Conservation (phyloP, 2,113 vertebrate genomes). For the Stictonetta naevosa region DNA sequence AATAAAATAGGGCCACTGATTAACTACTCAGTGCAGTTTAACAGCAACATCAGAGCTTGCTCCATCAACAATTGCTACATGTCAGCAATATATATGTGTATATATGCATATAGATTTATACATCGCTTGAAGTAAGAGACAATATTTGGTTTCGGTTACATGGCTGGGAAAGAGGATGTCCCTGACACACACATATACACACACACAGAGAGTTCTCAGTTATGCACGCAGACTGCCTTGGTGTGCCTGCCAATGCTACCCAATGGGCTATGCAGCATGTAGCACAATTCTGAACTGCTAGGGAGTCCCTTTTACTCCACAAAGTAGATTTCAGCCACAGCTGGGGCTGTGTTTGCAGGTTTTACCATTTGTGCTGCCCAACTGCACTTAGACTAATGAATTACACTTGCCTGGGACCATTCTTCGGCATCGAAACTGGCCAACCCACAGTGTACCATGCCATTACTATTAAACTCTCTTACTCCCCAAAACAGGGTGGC, state of each 20-base stretch:
- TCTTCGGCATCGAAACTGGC: neutral
- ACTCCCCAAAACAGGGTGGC: slow-evolving; percentile 19
- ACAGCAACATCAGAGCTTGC: slow-evolving; percentile 18
- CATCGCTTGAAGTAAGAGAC: slow-evolving; percentile 14
- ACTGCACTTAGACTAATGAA: slow-evolving; percentile 5
- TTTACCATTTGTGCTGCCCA: slow-evolving; percentile 1
- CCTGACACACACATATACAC: rapidly evolving
- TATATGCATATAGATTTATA: neutral
- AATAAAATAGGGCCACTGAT: slow-evolving; percentile 45
- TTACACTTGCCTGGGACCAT: slow-evolving; percentile 24
- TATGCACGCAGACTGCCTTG: neutral
- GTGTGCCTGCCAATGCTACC: neutral
- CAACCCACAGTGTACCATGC: neutral
- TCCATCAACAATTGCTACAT: slow-evolving; percentile 14
- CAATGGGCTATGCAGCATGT: neutral
- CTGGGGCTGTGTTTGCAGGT: neutral
- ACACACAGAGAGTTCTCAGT: rapidly evolving
- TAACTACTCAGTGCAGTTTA: slow-evolving; percentile 44
- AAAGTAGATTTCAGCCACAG: neutral
- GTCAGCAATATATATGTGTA: neutral
- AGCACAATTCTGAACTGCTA: neutral
- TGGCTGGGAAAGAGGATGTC: neutral
- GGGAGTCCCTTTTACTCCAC: neutral
- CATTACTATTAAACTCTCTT: neutral
- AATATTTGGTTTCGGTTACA: slow-evolving; percentile 40